Conservation (phyloP, 2,797 vertebrate species). For the Hafferia zeledoni region DNA sequence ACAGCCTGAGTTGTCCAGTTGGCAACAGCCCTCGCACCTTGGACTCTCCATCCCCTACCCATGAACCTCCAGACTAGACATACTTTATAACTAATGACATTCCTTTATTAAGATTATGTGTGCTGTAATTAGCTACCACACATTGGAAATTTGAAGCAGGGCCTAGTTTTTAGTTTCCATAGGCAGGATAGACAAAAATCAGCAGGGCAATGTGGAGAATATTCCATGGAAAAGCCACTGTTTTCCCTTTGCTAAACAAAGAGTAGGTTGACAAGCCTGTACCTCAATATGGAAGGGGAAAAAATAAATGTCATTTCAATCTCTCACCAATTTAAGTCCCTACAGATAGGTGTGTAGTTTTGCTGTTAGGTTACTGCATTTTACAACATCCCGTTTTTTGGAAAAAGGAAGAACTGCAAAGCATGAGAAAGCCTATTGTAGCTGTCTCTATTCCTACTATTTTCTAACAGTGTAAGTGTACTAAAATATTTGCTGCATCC, state of each 20-base stretch:
- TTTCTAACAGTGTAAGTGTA: background rate
- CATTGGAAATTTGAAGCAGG: background rate
- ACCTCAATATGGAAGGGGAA: background rate
- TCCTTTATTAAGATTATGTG: background rate
- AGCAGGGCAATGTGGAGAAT: background rate
- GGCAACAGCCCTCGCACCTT: slow-evolving; percentile 2
- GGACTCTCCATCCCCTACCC: background rate
- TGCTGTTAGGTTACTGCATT: background rate
- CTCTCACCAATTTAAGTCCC: background rate
- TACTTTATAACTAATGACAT: background rate
- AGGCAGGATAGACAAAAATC: background rate
- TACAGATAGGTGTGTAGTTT: background rate
- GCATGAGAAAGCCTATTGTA: background rate
- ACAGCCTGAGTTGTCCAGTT: background rate
- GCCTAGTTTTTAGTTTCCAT: background rate
- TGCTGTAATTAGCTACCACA: background rate
- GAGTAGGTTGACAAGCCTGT: background rate
- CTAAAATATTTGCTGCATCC: background rate
- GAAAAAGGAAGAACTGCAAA: background rate
- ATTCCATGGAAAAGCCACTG: background rate
- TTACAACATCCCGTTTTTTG: background rate
- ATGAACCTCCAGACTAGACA: background rate
- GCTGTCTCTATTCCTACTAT: background rate
- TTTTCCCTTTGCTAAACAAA: background rate
- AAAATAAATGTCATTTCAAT: background rate